These are phyloP conservation scores for Dascillus cervinus DNA, from an alignment of 2,888 invertebrate genomes.

Conservation along the genomic window DNA sequence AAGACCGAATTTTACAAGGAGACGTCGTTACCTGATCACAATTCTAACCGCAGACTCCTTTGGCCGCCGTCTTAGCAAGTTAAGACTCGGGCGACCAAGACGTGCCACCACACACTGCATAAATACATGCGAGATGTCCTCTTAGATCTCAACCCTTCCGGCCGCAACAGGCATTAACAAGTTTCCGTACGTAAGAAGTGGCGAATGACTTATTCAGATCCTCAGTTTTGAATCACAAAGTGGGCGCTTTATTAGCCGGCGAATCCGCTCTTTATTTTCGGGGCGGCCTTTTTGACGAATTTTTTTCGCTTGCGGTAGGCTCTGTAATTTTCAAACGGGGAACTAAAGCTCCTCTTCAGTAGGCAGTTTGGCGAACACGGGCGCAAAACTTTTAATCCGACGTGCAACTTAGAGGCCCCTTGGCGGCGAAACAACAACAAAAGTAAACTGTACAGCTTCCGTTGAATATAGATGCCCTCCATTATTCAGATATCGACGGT, in stretches of 20 bases:
- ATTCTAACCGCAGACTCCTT: slow-evolving; percentile 36
- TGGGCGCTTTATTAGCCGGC: too few relatives aligned
- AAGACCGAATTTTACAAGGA: slow-evolving; percentile 33
- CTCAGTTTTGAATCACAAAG: slow-evolving; percentile 14
- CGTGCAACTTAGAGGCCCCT: slow-evolving; percentile 20
- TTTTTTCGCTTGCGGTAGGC: too few relatives aligned
- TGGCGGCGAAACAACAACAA: slow-evolving; percentile 13
- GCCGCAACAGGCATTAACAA: slow-evolving; percentile 26
- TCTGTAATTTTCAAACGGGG: too few relatives aligned
- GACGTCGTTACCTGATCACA: slow-evolving; percentile 36
- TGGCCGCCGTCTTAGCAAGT: slow-evolving; percentile 28
- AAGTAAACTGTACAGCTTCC: slow-evolving; percentile 18
- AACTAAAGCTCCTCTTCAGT: too few relatives aligned
- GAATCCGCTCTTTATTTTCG: too few relatives aligned
- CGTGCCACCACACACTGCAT: slow-evolving; percentile 27
- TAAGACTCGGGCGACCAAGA: slow-evolving; percentile 24
- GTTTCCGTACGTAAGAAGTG: slow-evolving; percentile 28
- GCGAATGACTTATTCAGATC: slow-evolving; percentile 29
- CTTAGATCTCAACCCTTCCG: slow-evolving; percentile 18
- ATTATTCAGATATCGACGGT: slow-evolving; percentile 26
- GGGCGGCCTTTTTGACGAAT: too few relatives aligned
- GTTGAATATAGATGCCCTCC: slow-evolving; percentile 25
- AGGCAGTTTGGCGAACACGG: slow-evolving; percentile 7
- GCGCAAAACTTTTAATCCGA: slow-evolving; percentile 20
- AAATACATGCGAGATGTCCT: slow-evolving; percentile 28